These are phyloP conservation scores for Helleia helle DNA, from an alignment of 2,888 invertebrate genomes.

Conservation along the genomic window DNA sequence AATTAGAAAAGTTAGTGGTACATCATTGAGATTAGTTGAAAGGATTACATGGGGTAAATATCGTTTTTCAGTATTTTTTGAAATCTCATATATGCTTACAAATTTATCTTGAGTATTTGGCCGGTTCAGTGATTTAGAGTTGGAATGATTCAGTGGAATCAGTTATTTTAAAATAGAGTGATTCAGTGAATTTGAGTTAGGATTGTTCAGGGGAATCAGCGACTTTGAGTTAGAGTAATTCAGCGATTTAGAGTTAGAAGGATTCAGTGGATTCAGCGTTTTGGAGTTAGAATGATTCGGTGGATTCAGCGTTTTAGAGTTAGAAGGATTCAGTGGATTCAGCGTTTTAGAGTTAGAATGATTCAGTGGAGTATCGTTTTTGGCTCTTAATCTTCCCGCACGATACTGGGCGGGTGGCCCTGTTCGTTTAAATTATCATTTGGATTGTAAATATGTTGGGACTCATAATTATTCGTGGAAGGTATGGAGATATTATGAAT, in stretches of 20 bases:
- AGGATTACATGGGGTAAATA: conserved; percentile 8
- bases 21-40: conserved; percentile 1
- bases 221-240: too few species aligned
- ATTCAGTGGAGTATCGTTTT: not conserved
- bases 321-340: not conserved
- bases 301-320: not conserved
- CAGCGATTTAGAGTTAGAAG: not conserved
- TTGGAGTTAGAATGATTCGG: not conserved
- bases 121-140: not conserved
- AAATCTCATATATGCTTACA: conserved; percentile 1
- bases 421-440: not conserved
- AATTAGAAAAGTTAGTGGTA: conserved; percentile 9
- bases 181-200: not conserved
- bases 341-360: not conserved
- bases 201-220: not conserved
- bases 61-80: conserved; percentile 6
- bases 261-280: too few species aligned
- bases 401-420: not conserved
- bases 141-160: not conserved
- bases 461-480: too few species aligned
- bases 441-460: not conserved
- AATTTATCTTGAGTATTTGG: not conserved
- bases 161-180: not conserved
- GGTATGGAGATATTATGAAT: too few species aligned
- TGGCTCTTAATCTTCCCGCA: not conserved